Conservation (phyloP, 2,113 vertebrate genomes). For the Melanotaenia duboulayi region DNA sequence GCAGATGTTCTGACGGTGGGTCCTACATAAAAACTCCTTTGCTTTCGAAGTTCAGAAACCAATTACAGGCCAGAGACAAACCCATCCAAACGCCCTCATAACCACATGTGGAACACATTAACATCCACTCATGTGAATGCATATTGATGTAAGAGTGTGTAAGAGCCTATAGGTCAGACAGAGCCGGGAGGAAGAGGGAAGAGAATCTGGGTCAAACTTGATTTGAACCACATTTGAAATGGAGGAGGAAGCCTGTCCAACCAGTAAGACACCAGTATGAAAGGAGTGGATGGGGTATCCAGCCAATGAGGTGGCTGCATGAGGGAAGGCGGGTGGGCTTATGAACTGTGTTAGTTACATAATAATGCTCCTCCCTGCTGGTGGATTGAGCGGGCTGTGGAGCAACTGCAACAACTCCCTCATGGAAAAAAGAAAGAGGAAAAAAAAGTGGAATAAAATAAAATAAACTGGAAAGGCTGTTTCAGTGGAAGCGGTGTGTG, state of each 20-base stretch:
- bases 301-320: conserved; percentile 62
- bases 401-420: conserved; percentile 26
- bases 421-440: background rate
- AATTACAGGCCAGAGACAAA: background rate
- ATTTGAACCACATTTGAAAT: conserved; percentile 78
- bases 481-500: no score
- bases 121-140: background rate
- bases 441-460: background rate
- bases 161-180: conserved; percentile 32
- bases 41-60: background rate
- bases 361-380: conserved; percentile 70
- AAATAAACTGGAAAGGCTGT: background rate
- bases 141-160: conserved; percentile 8
- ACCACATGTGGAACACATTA: conserved; percentile 73
- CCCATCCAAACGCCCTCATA: no score
- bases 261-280: conserved; percentile 68
- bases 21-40: background rate
- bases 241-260: conserved; percentile 38
- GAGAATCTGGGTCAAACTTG: conserved; percentile 73
- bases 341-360: conserved; percentile 81
- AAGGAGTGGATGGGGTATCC: conserved; percentile 19
- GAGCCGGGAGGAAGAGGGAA: conserved; percentile 19
- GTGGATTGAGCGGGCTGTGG: background rate
- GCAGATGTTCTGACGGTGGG: background rate
- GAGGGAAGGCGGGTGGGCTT: conserved; percentile 38